Percentiles rank a stretch among this genome's conserved stretches.
Evolutionary conservation across 2,113 vertebrate species (phyloP).

Genomic region (Caretta caretta): DNA sequence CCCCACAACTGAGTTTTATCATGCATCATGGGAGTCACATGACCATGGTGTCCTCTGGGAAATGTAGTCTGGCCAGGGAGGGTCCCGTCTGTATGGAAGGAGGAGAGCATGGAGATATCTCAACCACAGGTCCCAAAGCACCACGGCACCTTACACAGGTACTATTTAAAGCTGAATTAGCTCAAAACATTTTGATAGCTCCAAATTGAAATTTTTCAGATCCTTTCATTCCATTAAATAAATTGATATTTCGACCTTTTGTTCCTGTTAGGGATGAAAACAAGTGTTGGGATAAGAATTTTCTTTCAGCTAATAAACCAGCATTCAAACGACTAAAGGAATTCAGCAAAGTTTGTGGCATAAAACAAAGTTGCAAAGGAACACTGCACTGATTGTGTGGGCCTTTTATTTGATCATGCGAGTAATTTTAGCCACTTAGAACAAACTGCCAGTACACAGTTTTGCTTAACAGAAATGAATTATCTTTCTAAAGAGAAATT

Average conservation of each 20-base stretch:
- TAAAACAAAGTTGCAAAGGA: neutral
- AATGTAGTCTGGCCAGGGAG: neutral
- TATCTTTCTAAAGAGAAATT: neutral
- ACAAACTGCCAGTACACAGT: fast-evolving
- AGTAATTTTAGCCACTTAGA: neutral
- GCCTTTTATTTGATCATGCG: neutral
- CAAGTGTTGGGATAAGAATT: fast-evolving
- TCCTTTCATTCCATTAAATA: fast-evolving
- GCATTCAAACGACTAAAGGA: fast-evolving
- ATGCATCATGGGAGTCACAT: neutral
- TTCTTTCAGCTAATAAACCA: neutral
- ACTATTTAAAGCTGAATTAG: neutral
- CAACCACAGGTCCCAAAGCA: neutral
- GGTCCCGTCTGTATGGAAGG: neutral
- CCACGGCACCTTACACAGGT: fast-evolving
- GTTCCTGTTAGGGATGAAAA: neutral
- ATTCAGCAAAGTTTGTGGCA: too few species aligned
- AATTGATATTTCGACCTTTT: fast-evolving
- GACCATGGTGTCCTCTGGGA: neutral
- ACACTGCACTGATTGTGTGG: fast-evolving
- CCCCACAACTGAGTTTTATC: neutral
- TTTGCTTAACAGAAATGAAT: fast-evolving
- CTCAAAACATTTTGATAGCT: neutral
- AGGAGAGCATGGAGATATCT: neutral
- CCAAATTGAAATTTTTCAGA: fast-evolving